Evolutionary conservation across 2,113 vertebrate species (phyloP).

Genomic region (Spea bombifrons): DNA sequence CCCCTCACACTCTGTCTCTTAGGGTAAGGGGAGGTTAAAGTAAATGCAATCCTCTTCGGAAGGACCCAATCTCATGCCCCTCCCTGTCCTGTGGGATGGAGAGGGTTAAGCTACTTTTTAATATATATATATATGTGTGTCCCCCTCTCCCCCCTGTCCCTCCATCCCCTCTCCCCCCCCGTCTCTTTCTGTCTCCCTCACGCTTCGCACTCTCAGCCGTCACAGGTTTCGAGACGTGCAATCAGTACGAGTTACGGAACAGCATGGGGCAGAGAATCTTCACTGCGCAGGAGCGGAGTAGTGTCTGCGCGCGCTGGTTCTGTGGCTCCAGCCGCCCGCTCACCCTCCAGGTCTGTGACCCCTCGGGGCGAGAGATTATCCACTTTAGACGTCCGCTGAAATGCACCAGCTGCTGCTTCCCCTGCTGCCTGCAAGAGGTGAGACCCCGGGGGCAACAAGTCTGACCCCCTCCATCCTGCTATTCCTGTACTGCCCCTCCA

Average conservation of each 20-base stretch:
- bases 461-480: no score
- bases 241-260: slow-evolving; percentile 82
- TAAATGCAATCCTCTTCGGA: no score
- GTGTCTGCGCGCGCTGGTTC: slow-evolving; percentile 83
- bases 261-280: slow-evolving; percentile 79
- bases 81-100: no score
- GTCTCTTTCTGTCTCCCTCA: not conserved
- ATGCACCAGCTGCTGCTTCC: slow-evolving; percentile 82
- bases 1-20: no score
- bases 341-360: slow-evolving; percentile 79
- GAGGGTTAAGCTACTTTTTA: no score
- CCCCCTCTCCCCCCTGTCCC: not conserved
- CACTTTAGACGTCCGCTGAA: slow-evolving; percentile 77
- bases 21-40: no score
- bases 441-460: not conserved
- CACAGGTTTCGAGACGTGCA: slow-evolving; percentile 79
- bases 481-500: no score
- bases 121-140: not conserved
- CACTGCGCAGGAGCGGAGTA: slow-evolving; percentile 80
- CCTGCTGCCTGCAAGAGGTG: slow-evolving; percentile 86
- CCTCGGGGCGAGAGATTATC: slow-evolving; percentile 75
- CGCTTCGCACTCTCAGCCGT: slow-evolving; percentile 60
- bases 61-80: no score
- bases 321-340: slow-evolving; percentile 82
- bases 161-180: not conserved